Percentiles rank a stretch among this genome's conserved stretches.
These are phyloP conservation scores for Drosophila ananassae DNA, from an alignment of 1,140 invertebrate genomes.

Conservation along the genomic window DNA sequence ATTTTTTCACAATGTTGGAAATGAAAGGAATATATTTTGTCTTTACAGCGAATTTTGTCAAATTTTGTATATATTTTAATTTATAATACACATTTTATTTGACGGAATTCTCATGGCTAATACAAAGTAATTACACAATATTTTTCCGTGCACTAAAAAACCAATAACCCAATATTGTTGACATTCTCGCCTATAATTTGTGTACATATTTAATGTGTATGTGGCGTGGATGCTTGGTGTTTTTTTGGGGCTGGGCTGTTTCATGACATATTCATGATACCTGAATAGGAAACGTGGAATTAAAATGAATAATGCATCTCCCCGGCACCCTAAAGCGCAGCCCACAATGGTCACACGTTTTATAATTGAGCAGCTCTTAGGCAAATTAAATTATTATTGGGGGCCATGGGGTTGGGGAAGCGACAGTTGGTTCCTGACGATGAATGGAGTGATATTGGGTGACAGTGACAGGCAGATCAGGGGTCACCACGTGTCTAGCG, in stretches of 20 bases:
- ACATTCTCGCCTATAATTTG: conserved; percentile 54
- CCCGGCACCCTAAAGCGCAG: conserved; percentile 26
- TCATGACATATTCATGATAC: conserved; percentile 48
- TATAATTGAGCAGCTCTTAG: conserved; percentile 68
- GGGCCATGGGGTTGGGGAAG: conserved; percentile 8
- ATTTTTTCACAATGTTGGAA: too few relatives aligned
- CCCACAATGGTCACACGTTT: conserved; percentile 29
- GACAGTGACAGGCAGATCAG: conserved; percentile 13
- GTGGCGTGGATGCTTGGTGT: conserved; percentile 13
- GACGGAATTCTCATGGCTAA: too few relatives aligned
- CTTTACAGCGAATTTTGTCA: too few relatives aligned
- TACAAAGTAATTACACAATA: not conserved
- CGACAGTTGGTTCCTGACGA: conserved; percentile 19
- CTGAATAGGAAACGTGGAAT: conserved; percentile 31
- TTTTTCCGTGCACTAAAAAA: not conserved
- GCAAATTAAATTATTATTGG: conserved; percentile 46
- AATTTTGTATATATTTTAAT: too few relatives aligned
- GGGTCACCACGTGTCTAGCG: not conserved
- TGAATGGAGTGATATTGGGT: not conserved
- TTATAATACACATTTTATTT: too few relatives aligned
- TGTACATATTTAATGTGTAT: conserved; percentile 33
- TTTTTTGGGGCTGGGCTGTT: conserved; percentile 4
- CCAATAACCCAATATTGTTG: conserved; percentile 19
- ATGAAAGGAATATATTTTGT: too few relatives aligned
- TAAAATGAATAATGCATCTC: conserved; percentile 60